These are phyloP conservation scores for Aleiodes testaceus DNA, from an alignment of 2,888 invertebrate genomes.

Conservation along the genomic window DNA sequence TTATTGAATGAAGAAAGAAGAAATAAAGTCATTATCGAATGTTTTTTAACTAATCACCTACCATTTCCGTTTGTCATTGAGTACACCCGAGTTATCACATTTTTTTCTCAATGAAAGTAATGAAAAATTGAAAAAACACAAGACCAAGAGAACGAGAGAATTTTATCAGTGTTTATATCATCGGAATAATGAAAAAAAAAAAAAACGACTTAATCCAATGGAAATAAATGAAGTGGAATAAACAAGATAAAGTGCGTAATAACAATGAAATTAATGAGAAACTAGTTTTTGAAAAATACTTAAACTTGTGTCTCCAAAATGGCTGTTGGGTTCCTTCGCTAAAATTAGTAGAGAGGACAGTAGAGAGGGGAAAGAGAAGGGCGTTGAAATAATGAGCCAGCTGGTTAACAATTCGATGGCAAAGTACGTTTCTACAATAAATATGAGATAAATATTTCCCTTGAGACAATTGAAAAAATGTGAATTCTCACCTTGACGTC, in stretches of 20 bases:
- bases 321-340: slow-evolving; percentile 61
- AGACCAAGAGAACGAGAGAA: no score
- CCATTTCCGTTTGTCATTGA: slow-evolving; percentile 5
- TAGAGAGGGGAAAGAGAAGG: slow-evolving; percentile 38
- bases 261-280: slow-evolving; percentile 28
- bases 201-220: neutral
- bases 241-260: neutral
- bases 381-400: slow-evolving; percentile 33
- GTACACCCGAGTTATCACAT: neutral
- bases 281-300: slow-evolving; percentile 48
- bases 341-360: slow-evolving; percentile 61
- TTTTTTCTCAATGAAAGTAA: no score
- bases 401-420: slow-evolving; percentile 12
- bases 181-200: neutral
- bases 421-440: slow-evolving; percentile 3
- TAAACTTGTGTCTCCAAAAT: slow-evolving; percentile 65
- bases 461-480: slow-evolving; percentile 9
- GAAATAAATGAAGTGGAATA: slow-evolving; percentile 12
- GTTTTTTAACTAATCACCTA: neutral
- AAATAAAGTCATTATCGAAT: neutral
- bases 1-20: slow-evolving; percentile 12
- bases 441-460: neutral
- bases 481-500: slow-evolving; percentile 85
- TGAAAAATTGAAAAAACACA: no score
- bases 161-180: no score